Conservation (phyloP, 2,888 invertebrate species). For the Eupsilia transversa region DNA sequence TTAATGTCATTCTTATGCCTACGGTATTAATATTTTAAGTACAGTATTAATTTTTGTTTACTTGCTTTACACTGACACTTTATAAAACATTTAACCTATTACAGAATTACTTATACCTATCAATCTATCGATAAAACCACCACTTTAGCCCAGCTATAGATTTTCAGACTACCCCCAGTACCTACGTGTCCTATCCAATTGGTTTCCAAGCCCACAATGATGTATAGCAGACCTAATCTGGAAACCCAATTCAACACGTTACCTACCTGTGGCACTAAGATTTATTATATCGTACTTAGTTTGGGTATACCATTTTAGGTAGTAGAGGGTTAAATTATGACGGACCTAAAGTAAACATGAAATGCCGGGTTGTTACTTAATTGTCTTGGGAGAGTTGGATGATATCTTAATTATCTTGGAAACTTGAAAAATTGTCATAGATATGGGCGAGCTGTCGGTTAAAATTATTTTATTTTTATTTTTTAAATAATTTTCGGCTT, state of each 20-base stretch:
- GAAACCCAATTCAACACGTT: slow-evolving; percentile 51
- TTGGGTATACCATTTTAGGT: slow-evolving; percentile 4
- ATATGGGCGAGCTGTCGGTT: too few relatives aligned
- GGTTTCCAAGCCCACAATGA: slow-evolving; percentile 52
- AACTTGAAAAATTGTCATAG: too few relatives aligned
- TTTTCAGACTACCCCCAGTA: slow-evolving; percentile 9
- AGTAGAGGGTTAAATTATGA: slow-evolving; percentile 25
- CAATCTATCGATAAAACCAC: slow-evolving; percentile 1
- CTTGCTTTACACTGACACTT: neutral
- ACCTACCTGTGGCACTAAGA: slow-evolving; percentile 55
- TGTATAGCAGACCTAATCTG: slow-evolving; percentile 55
- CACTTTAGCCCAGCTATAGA: slow-evolving; percentile 13
- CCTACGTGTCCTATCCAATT: slow-evolving; percentile 34
- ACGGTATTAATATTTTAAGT: too few relatives aligned
- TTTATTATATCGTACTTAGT: slow-evolving; percentile 51
- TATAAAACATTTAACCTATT: neutral
- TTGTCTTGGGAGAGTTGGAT: neutral
- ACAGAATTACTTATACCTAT: neutral
- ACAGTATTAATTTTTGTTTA: too few relatives aligned
- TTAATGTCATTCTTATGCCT: too few relatives aligned
- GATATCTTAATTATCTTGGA: slow-evolving; percentile 11
- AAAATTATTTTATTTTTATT: neutral
- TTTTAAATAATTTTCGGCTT: too few relatives aligned
- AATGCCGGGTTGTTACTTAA: slow-evolving; percentile 1
- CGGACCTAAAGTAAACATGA: slow-evolving; percentile 18